Evolutionary conservation across 2,888 invertebrate species (phyloP).

Genomic region (Drosophila rubida): DNA sequence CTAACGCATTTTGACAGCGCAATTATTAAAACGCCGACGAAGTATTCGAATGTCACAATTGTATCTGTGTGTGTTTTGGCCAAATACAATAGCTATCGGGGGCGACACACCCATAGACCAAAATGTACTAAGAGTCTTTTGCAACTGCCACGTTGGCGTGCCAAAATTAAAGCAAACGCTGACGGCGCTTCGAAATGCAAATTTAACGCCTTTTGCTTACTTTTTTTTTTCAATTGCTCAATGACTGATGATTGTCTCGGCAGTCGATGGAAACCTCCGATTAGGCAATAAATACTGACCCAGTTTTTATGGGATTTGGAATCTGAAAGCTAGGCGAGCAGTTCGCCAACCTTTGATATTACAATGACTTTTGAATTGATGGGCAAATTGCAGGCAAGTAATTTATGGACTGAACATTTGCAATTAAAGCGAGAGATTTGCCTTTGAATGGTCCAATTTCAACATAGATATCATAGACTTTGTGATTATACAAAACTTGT

Average conservation of each 20-base stretch:
- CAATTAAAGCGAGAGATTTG: not conserved
- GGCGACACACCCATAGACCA: constrained; percentile 41
- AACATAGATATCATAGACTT: too few species aligned
- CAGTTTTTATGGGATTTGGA: constrained; percentile 15
- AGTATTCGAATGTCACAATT: constrained; percentile 53
- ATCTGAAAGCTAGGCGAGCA: not conserved
- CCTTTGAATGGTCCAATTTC: too few species aligned
- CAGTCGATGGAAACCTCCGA: constrained; percentile 30
- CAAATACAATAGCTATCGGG: constrained; percentile 8
- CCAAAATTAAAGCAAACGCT: constrained; percentile 50
- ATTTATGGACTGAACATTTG: too few species aligned
- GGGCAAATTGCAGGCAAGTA: not conserved
- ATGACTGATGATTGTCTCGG: constrained; percentile 26
- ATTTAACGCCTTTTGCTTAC: constrained; percentile 40
- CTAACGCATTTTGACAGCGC: constrained; percentile 71
- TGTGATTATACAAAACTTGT: too few species aligned
- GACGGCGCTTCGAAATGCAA: constrained; percentile 55
- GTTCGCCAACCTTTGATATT: not conserved
- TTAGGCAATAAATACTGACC: constrained; percentile 37
- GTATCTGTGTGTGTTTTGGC: constrained; percentile 14
- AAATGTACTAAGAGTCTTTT: constrained; percentile 9
- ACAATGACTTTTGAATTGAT: not conserved
- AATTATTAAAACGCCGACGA: constrained; percentile 70
- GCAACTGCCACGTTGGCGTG: constrained; percentile 44
- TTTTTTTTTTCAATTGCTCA: constrained; percentile 20